Evolutionary conservation across 2,888 invertebrate species (phyloP), one percentile per base, ranked within the genome.

Genomic region (Sarcophaga subvicina): DNA sequence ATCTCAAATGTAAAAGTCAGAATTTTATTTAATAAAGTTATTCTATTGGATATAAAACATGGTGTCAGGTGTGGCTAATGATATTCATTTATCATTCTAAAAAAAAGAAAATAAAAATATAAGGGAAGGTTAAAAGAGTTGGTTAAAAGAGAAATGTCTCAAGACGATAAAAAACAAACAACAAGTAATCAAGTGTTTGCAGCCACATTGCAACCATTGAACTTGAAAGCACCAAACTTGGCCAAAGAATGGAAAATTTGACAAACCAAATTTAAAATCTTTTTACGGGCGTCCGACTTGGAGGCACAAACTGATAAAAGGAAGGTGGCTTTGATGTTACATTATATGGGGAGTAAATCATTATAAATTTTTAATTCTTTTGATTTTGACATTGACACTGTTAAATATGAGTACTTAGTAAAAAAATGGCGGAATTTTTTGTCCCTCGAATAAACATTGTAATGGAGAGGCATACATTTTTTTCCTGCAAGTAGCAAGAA

Each of bases 331-430:
- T 75, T 81, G 47, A 47, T 81, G 67, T 12, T 75, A 14, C 66
- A 81, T 63, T 75, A 75, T 59, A 20, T 81, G 27, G 73, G 81
- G 49, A 76, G 75, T 12, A 75, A 73, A 22, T 73, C 75, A 75
- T 49, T 81, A 22, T 75, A 81, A 76, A 81, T 70, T 27, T 81
- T 81, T 6, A 81, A 70, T 69, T 76, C 81, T 5, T 76, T 81
- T 63, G 81, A 80, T 69, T 47, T 72, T 54, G 80, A 80, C 45
- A 66, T 73, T 14, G 73, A 80, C 63, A 80, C 12, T 8, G 81
- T 81, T 8, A 81, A 75, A 69, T 81, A 79, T 59, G 81, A 63
- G 12, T 76, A 76, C 14, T 25, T 75, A 20, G 75, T 75, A 22
- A 63, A 60, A 69, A 76, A 76, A 76, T 82, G 70, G 76, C 70